Evolutionary conservation across 2,888 invertebrate genomes (phyloP), one percentile per base, ranked within the genome.

Genomic region (Cosmia trapezina): DNA sequence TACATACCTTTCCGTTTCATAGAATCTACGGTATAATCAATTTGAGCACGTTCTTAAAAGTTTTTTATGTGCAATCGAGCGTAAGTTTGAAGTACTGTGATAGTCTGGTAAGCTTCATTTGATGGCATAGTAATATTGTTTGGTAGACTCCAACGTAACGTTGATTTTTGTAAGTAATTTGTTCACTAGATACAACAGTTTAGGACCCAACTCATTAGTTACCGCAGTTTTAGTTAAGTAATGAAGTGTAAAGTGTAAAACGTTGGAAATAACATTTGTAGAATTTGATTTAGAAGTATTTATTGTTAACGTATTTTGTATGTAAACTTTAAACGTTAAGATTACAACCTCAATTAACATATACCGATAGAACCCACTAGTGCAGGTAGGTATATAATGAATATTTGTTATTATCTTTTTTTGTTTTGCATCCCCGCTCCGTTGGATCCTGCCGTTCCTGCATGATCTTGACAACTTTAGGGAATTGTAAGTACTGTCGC

Each of bases 361-460:
- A 77, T 87, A 79, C 87, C 86, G 47, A 77, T 81, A 85, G 76
- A 76, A 63, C 83, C 85, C 83, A 83, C 65, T 73, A 82, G 70
- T 81, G 73, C 86, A 81, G 87, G 87, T 86, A 86, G 87, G 86
- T 87, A 83, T 86, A 80, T 76, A 86, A 86, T 86, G 79, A 77
- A 83, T 90, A 89, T 91, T 89, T 89, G 89, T 92, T 87, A 88
- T 85, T 92, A 93, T 91, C 89, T 87, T 73, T 84, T 93, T 70
- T 92, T 93, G 91, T 94, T 93, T 89, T 94, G 94, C 95, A 91
- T 91, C 89, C 93, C 91, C 81, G 86, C 87, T 88, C 87, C 89
- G 90, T 93, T 85, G 96, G 95, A 95, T 87, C 94, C 95, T 93
- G 96, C 95, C 94, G 95, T 93, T 86, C 95, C 95, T 93, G 96